A percentile compares a stretch with the other conserved stretches of the same genome.
Evolutionary conservation across 2,113 vertebrate species (phyloP).

Genomic region (Butastur rufipennis): DNA sequence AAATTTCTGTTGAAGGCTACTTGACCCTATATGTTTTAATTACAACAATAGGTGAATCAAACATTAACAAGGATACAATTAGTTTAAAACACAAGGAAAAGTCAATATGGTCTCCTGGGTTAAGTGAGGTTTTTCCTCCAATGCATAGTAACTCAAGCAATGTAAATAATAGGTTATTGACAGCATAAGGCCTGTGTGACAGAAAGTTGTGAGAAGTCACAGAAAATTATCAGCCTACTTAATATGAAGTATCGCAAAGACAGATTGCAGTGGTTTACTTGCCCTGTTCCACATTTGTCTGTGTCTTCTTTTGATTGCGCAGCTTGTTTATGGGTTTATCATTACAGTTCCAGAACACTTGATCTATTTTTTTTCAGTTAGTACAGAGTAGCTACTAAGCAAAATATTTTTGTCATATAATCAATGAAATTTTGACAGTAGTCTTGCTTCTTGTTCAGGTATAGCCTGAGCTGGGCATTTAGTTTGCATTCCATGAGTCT

Average conservation of each 20-base stretch:
- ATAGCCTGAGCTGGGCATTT: not conserved
- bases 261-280: not conserved
- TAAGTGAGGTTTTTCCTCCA: not conserved
- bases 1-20: not conserved
- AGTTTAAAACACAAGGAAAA: not conserved
- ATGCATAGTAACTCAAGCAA: not conserved
- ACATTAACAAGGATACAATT: not conserved
- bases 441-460: not conserved
- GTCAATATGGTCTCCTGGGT: not conserved
- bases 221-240: not conserved
- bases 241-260: not conserved
- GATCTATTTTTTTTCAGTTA: not conserved
- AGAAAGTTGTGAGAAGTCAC: not conserved
- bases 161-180: not conserved
- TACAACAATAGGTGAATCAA: not conserved
- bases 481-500: not conserved
- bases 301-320: not conserved
- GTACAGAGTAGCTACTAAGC: not conserved
- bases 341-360: not conserved
- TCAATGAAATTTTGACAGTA: not conserved
- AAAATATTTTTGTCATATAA: slow-evolving; percentile 28
- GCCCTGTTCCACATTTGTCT: not conserved
- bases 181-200: not conserved
- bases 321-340: not conserved
- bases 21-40: not conserved